Percentiles rank a stretch among this genome's conserved stretches.
Evolutionary conservation across 2,888 invertebrate genomes (phyloP).

Genomic region (Phasia obesa): DNA sequence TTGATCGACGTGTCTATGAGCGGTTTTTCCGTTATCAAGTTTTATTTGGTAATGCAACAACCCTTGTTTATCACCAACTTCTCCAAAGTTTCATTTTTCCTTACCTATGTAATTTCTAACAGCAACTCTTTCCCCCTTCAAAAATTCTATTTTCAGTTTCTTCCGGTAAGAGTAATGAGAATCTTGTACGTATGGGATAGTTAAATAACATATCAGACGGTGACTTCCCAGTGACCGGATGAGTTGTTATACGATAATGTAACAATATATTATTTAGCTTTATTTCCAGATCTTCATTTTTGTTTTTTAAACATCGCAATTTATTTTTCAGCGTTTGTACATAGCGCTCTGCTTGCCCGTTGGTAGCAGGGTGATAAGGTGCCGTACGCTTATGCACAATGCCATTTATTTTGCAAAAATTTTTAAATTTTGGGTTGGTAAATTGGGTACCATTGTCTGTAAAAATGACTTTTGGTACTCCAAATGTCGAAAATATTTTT

Average conservation of each 20-base stretch:
- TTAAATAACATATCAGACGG: not conserved
- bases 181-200: not conserved
- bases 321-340: conserved; percentile 3
- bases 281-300: conserved; percentile 3
- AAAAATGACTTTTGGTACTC: not conserved
- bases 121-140: not conserved
- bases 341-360: not conserved
- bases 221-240: conserved; percentile 1
- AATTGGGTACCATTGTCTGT: not conserved
- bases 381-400: not conserved
- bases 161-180: not conserved
- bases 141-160: too few relatives aligned
- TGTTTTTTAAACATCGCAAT: not conserved
- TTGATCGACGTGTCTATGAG: too few relatives aligned
- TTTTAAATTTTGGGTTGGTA: not conserved
- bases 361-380: not conserved
- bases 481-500: not conserved
- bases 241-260: conserved; percentile 6
- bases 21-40: too few relatives aligned
- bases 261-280: conserved; percentile 5
- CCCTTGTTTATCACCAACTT: too few relatives aligned
- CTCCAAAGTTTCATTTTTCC: too few relatives aligned
- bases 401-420: not conserved
- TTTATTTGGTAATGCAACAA: too few relatives aligned
- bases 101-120: not conserved